Base-by-base conservation (phyloP, 2,888 invertebrate genomes). In the Tetranychus truncatus region DNA sequence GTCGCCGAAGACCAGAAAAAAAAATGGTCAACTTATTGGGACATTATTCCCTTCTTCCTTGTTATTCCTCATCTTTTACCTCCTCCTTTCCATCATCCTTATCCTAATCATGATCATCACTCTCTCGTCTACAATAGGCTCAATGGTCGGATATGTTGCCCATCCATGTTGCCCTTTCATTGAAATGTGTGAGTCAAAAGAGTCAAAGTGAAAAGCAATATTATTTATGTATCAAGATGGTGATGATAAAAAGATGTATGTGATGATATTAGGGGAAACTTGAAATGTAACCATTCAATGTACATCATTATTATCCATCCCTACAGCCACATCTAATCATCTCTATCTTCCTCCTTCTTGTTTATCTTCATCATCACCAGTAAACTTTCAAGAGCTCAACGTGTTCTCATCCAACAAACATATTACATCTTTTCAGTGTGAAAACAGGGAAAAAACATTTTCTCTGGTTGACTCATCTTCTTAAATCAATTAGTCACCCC, bases 401-500 rank as follows among this genome's bases (percentile, higher is more conserved):
- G 20, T 69, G 11, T 69, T 69, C 34, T 6, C 21, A 18, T 69
- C 21, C 69, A 20, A 24, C 11, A 11, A 69, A 24, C 69, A 20
- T 24, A 20, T 20, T 21, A 20, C 34, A 5, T 21, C 69, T 21
- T 69, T 20, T 55, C 11, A 55, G 15, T 9, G 15, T 15, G 55
- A 55, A 55, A 55, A 55, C 9, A 55, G 15, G 55, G 15, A 55
- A 55, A 46, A 46, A 55, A 55, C 55, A 15, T 55, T 55, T 9
- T 15, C 55, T 55, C 3, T 55, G 55, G 55, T 55, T 55, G 55
- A 55, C 55, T 55, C 55, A 55, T 55, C 55, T 55, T 55, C 55
- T 55, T 55, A 55, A 55, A 55, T 55, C 55, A 55, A 55, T 55
- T 55, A 55, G 55, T 55, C 55, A 55, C 55, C 55, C 55, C 55